Percentiles rank a stretch among this genome's conserved stretches.
These are phyloP conservation scores for Leucoptera coffeella DNA, from an alignment of 2,888 invertebrate species.

Conservation along the genomic window DNA sequence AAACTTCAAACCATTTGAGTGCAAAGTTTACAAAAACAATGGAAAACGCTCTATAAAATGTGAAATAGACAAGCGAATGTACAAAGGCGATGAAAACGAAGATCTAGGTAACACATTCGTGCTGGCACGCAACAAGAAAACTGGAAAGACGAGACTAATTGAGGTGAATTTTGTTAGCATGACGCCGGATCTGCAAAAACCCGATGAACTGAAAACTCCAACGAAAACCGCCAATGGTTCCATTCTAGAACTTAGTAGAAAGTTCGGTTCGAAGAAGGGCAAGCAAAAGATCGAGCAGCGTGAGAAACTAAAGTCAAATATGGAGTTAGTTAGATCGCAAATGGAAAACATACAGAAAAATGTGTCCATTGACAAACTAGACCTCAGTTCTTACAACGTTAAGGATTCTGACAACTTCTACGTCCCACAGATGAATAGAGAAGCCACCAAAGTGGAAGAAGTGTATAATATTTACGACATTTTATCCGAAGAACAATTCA, in stretches of 20 bases:
- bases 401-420: slow-evolving; percentile 32
- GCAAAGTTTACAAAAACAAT: slow-evolving; percentile 15
- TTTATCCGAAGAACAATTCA: slow-evolving; percentile 25
- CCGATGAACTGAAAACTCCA: too few relatives aligned
- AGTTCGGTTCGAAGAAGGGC: slow-evolving; percentile 59
- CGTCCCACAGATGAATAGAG: slow-evolving; percentile 41
- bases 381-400: slow-evolving; percentile 20
- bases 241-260: slow-evolving; percentile 43
- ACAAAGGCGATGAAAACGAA: slow-evolving; percentile 19
- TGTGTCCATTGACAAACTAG: slow-evolving; percentile 19
- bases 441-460: slow-evolving; percentile 28
- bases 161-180: slow-evolving; percentile 15
- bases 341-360: slow-evolving; percentile 46
- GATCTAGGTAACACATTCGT: slow-evolving; percentile 20
- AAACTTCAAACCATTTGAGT: slow-evolving; percentile 14
- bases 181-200: slow-evolving; percentile 16
- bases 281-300: slow-evolving; percentile 55
- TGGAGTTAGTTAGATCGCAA: slow-evolving; percentile 50
- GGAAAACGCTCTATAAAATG: slow-evolving; percentile 13
- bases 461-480: slow-evolving; percentile 40
- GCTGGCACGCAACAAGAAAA: slow-evolving; percentile 19
- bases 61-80: slow-evolving; percentile 17
- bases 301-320: slow-evolving; percentile 53
- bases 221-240: slow-evolving; percentile 16
- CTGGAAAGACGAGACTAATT: slow-evolving; percentile 27